phyloP scores from a whole-genome alignment of 2,113 vertebrate genomes.

The Gopherus evgoodei region DNA sequence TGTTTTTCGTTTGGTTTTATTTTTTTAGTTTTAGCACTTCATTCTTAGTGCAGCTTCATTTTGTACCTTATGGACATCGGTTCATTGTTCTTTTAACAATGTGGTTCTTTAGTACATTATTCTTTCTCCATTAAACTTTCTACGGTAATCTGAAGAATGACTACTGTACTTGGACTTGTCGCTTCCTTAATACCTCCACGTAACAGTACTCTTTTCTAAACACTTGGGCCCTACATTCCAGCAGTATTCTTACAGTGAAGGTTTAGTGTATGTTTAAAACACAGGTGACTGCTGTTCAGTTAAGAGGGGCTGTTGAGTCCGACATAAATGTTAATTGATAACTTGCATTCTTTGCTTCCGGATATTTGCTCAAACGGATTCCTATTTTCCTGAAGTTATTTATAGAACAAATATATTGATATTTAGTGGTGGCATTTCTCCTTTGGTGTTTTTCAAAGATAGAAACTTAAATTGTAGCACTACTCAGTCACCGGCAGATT shows the following conservation, averaged over 20 bases:
- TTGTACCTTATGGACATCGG: fast-evolving
- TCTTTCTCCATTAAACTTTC: neutral
- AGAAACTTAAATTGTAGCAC: neutral
- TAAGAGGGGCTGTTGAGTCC: neutral
- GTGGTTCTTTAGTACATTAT: neutral
- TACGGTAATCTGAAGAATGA: neutral
- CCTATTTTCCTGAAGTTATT: neutral
- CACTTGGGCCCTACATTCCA: neutral
- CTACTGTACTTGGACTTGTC: neutral
- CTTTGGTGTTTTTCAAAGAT: neutral
- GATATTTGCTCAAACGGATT: neutral
- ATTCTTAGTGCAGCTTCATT: neutral
- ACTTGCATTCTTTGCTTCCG: neutral
- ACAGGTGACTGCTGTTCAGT: fast-evolving
- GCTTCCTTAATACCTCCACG: neutral
- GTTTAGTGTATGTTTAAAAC: neutral
- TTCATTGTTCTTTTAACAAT: neutral
- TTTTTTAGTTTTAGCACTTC: neutral
- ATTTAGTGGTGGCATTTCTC: neutral
- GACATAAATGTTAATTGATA: neutral
- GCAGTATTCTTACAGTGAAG: neutral
- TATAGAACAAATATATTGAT: fast-evolving
- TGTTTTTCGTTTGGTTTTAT: too few species aligned
- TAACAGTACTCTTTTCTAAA: neutral
- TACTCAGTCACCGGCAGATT: neutral